Base-by-base conservation (phyloP, 2,888 invertebrate genomes). In the Odontocolon sp. region DNA sequence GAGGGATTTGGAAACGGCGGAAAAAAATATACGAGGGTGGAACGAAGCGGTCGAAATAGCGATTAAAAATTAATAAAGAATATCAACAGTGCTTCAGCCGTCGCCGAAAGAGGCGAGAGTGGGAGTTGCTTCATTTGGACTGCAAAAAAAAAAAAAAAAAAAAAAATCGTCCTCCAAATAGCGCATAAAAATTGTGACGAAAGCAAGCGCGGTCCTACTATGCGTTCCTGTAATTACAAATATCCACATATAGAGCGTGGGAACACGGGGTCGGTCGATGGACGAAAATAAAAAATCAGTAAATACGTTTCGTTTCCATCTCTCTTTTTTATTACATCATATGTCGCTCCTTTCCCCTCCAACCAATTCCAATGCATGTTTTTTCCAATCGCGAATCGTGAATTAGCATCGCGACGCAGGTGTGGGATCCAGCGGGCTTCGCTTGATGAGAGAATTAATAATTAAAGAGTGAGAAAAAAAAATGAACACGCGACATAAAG, bases 31-130 rank as follows among this genome's bases (percentile, higher is more conserved):
- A n/a, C n/a, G n/a, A n/a, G n/a, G n/a, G n/a, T 33, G 31, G 21
- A 23, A 47, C 50, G 40, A 3, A 28, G 68, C 14, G 67, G 80
- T 77, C 82, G 83, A 81, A 80, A 80, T 83, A 78, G 80, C 84
- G 86, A 88, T 89, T 88, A 88, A 87, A 87, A 88, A 89, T 89
- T 89, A 89, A 89, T 88, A 86, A 87, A 85, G 86, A 88, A 88
- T 88, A 87, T 88, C 87, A 88, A 89, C 87, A 89, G 86, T 83
- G 82, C 79, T 79, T 81, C 66, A 52, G 40, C 40, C 23, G 40
- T 56, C 33, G 45, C 21, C 42, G 36, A 11, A n/a, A 26, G 18
- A 6, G 40, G 21, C 47, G 9, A 26, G 56, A 6, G 63, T 45
- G 78, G 64, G 78, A 73, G 81, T 81, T 83, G 86, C 84, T 87